Evolutionary conservation across 2,888 invertebrate species (phyloP), one percentile per base, ranked within the genome.

Genomic region (Apamea anceps): DNA sequence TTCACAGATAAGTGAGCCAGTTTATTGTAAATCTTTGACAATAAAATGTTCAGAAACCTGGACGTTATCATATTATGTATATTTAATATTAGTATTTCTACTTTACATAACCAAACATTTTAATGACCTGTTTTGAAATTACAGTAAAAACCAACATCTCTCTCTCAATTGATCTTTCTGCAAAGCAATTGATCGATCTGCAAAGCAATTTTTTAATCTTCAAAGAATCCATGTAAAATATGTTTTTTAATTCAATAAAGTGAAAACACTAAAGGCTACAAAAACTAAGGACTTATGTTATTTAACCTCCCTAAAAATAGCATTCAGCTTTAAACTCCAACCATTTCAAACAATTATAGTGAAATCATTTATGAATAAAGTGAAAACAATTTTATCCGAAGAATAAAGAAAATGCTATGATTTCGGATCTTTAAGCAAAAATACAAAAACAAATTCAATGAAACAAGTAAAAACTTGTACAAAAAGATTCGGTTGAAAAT

Each of bases 401-500:
- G 2, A 25, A 51, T 7, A 25, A 21, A 1, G 28, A 73, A 54
- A 68, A 25, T 60, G 0, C 10, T 37, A 21, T 42, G 1, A 70
- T 57, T 67, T 63, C 32, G 10, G n/a, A 63, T 68, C 21, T 28
- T 4, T 28, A 37, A 57, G 15, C 63, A 21, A 70, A 77, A 51
- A 25, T 13, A 60, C 48, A 28, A 54, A 77, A 67, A 60, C 25
- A 42, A 80, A 67, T 75, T 72, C 66, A 21, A 67, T 51, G 2
- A 60, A 67, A 51, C 21, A 45, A 73, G 70, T 54, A 48, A n/a
- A 66, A 76, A 60, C 13, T 32, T 75, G 25, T 32, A 70, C 60
- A 60, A 76, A 77, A 72, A 66, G 10, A 62, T 32, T 67, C 21
- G 63, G 72, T 66, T 48, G 68, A 79, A 85, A 85, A 85, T 72